Evolutionary conservation across 1,140 invertebrate genomes (phyloP).

Genomic region (Hyles euphorbiae): DNA sequence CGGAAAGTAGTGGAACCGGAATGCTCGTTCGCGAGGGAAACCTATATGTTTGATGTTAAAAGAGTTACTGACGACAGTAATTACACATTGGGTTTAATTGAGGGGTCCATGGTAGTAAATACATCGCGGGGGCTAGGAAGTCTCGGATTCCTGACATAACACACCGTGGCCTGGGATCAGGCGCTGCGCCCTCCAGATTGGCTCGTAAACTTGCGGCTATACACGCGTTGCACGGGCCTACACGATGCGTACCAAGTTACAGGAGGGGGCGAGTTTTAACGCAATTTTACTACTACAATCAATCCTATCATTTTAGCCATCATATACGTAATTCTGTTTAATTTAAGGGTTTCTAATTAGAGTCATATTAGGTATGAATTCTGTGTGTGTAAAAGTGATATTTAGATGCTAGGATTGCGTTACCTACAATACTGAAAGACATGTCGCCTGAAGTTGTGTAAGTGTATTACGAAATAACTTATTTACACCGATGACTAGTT

Average conservation of each 20-base stretch:
- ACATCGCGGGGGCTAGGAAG: slow-evolving; percentile 16
- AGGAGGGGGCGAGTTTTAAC: too few relatives aligned
- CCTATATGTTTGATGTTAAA: slow-evolving; percentile 10
- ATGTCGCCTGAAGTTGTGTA: too few relatives aligned
- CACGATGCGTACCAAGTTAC: not conserved
- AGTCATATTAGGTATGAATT: too few relatives aligned
- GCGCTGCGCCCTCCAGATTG: slow-evolving; percentile 12
- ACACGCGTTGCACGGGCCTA: slow-evolving; percentile 1
- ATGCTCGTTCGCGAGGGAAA: slow-evolving; percentile 2
- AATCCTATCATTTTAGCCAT: too few relatives aligned
- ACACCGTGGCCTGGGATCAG: slow-evolving; percentile 13
- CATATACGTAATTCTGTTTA: too few relatives aligned
- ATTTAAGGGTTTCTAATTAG: too few relatives aligned
- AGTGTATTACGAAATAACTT: too few relatives aligned
- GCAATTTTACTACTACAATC: too few relatives aligned
- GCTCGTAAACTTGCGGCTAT: slow-evolving; percentile 26
- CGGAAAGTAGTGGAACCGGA: slow-evolving; percentile 26
- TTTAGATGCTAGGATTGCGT: too few relatives aligned
- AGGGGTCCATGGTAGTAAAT: not conserved
- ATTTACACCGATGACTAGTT: too few relatives aligned
- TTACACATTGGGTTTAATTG: slow-evolving; percentile 7
- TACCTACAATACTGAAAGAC: too few relatives aligned
- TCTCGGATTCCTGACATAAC: slow-evolving; percentile 26
- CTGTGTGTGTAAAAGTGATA: too few relatives aligned
- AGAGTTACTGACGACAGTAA: slow-evolving; percentile 3